Evolutionary conservation across 2,797 vertebrate species (phyloP).

Genomic region (Oreochromis grahami): DNA sequence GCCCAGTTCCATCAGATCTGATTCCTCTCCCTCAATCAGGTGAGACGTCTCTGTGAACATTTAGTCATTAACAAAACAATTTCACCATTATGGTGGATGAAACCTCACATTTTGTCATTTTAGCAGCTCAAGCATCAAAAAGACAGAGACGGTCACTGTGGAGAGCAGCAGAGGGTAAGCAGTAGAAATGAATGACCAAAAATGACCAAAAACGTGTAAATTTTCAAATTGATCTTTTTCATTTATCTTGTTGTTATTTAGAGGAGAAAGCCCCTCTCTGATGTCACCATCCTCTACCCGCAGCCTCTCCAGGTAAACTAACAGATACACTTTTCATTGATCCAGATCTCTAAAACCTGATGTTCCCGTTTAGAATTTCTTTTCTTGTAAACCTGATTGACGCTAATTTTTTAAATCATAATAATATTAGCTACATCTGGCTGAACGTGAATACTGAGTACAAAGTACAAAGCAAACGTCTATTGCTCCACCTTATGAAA

Average conservation of each 20-base stretch:
- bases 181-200: not conserved
- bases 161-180: constrained; percentile 52
- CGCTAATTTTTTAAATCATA: not conserved
- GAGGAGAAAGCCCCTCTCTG: constrained; percentile 16
- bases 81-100: not conserved
- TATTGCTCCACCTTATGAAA: not conserved
- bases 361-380: not conserved
- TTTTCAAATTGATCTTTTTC: not conserved
- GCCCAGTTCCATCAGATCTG: constrained; percentile 26
- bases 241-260: constrained; percentile 6
- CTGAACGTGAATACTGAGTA: not conserved
- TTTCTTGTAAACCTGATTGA: not conserved
- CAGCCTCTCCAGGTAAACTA: constrained; percentile 56
- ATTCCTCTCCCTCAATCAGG: constrained; percentile 33
- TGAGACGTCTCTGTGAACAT: constrained; percentile 15
- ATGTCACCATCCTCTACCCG: constrained; percentile 25
- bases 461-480: too few species aligned
- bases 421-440: not conserved
- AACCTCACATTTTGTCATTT: not conserved
- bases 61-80: not conserved
- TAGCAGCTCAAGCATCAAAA: constrained; percentile 26
- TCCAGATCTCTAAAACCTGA: not conserved
- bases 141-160: constrained; percentile 19
- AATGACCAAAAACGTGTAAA: not conserved
- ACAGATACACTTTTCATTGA: not conserved